Evolutionary conservation across 2,113 vertebrate species (phyloP).

Genomic region (Podilymbus podiceps): DNA sequence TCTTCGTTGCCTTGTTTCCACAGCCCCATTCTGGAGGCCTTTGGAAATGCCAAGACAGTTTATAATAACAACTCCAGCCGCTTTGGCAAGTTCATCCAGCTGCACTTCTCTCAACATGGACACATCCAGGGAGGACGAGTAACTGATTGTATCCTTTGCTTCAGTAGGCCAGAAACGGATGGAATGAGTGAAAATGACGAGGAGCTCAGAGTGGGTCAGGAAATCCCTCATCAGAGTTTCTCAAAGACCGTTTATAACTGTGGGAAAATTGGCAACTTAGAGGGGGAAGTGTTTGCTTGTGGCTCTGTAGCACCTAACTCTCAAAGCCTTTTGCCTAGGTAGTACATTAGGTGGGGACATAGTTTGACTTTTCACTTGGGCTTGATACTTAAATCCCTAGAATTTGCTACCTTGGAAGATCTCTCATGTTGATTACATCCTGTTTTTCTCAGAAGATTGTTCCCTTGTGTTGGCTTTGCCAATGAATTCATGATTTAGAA

Average conservation of each 20-base stretch:
- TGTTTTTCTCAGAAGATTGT: background rate
- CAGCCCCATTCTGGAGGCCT: slow-evolving; percentile 91
- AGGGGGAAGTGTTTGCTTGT: background rate
- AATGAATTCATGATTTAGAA: background rate
- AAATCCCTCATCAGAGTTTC: background rate
- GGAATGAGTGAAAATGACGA: background rate
- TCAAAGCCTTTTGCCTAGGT: background rate
- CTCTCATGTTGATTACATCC: background rate
- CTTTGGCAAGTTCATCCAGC: slow-evolving; percentile 92
- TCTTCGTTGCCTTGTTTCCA: background rate
- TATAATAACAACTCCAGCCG: slow-evolving; percentile 95
- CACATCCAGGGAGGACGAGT: slow-evolving; percentile 91
- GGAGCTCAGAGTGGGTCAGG: background rate
- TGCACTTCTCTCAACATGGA: slow-evolving; percentile 88
- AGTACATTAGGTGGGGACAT: background rate
- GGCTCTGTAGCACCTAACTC: background rate
- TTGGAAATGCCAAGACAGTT: slow-evolving; percentile 90
- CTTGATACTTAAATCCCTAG: background rate
- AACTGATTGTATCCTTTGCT: slow-evolving; percentile 88
- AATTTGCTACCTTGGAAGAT: background rate
- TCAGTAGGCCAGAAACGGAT: background rate
- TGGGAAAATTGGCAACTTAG: background rate
- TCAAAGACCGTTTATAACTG: background rate
- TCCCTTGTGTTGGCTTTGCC: background rate
- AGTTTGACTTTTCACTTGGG: background rate